Evolutionary conservation across 2,888 invertebrate species (phyloP).

Genomic region (Alentia gelatinosa): DNA sequence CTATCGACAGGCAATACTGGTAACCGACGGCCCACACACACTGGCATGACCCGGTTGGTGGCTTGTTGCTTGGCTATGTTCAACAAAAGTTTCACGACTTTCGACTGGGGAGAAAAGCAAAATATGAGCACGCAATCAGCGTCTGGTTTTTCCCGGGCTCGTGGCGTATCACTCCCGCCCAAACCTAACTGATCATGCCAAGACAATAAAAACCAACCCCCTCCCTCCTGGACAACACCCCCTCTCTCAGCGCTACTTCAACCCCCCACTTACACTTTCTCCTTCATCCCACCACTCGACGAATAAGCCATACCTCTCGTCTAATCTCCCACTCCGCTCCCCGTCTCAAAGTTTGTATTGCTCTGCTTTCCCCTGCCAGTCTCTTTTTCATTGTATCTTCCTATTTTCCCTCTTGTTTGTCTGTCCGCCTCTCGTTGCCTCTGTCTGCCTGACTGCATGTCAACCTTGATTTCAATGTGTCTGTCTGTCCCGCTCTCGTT

Average conservation of each 20-base stretch:
- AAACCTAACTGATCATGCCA: neutral
- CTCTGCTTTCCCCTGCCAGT: too few relatives aligned
- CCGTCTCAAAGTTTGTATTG: too few relatives aligned
- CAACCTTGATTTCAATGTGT: too few relatives aligned
- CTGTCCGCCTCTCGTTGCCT: too few relatives aligned
- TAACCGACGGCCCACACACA: neutral
- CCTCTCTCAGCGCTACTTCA: neutral
- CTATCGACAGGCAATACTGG: too few relatives aligned
- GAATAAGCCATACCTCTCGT: too few relatives aligned
- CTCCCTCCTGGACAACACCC: neutral
- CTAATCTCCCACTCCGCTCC: too few relatives aligned
- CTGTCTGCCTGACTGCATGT: too few relatives aligned
- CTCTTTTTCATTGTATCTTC: too few relatives aligned
- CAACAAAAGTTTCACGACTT: slow-evolving; percentile 47
- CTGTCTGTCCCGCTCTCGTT: too few relatives aligned
- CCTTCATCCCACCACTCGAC: too few relatives aligned
- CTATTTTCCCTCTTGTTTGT: too few relatives aligned
- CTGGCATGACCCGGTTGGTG: neutral
- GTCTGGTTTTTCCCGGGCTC: neutral
- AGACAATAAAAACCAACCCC: neutral
- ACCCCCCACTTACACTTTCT: neutral
- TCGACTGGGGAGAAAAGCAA: slow-evolving; percentile 44
- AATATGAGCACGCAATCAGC: neutral
- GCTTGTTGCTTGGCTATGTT: slow-evolving; percentile 37
- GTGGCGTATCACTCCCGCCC: neutral